A percentile compares a stretch with the other conserved stretches of the same genome.
Evolutionary conservation across 2,888 invertebrate genomes (phyloP).

Genomic region (Drosophila robusta): DNA sequence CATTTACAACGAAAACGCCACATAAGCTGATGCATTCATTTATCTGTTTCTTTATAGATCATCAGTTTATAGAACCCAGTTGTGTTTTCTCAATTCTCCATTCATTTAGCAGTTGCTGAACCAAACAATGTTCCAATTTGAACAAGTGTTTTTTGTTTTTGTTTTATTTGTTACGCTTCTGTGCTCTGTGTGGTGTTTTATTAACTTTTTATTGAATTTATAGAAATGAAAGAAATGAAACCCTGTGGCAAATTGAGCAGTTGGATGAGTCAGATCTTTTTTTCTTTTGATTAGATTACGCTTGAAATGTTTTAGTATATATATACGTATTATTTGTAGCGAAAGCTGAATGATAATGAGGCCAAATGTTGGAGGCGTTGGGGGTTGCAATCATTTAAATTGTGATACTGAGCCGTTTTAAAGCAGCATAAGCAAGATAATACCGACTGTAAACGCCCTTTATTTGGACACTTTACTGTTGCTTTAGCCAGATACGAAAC

Average conservation of each 20-base stretch:
- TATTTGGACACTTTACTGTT: neutral
- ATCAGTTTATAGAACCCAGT: constrained; percentile 8
- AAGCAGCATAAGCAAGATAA: constrained; percentile 19
- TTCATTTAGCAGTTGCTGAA: constrained; percentile 16
- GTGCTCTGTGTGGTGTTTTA: constrained; percentile 31
- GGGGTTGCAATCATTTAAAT: constrained; percentile 9
- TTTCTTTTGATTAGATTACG: constrained; percentile 50
- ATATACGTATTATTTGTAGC: constrained; percentile 6
- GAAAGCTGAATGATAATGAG: constrained; percentile 24
- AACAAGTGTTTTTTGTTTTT: constrained; percentile 55
- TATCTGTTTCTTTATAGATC: neutral
- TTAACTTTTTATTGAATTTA: constrained; percentile 20
- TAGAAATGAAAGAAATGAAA: constrained; percentile 41
- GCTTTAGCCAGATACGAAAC: neutral
- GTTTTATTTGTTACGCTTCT: constrained; percentile 57
- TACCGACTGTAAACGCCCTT: constrained; percentile 15
- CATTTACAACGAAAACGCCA: neutral
- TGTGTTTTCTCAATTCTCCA: constrained; percentile 17
- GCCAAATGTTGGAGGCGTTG: constrained; percentile 41
- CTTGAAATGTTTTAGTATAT: constrained; percentile 13
- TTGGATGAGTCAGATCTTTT: constrained; percentile 40
- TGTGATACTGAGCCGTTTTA: constrained; percentile 6
- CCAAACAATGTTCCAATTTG: constrained; percentile 49
- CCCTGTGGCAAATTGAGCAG: constrained; percentile 28
- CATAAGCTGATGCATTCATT: constrained; percentile 1